Conservation (phyloP, 2,888 invertebrate genomes). For the Dorcus parallelipipedus region DNA sequence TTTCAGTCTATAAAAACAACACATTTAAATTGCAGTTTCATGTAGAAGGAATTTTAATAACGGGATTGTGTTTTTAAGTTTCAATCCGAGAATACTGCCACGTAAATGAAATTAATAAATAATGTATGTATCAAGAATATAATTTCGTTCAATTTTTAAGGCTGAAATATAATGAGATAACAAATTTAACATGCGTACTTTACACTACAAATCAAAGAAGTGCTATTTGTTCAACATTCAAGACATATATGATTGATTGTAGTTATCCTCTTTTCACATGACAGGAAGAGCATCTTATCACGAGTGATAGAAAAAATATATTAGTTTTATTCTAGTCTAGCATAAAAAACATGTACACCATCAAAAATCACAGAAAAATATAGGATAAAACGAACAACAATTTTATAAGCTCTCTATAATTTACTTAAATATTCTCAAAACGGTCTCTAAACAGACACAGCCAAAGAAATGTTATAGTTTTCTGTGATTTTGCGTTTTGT, state of each 20-base stretch:
- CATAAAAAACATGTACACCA: conserved; percentile 10
- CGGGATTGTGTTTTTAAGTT: too few relatives aligned
- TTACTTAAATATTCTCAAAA: not conserved
- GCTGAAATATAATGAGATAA: too few relatives aligned
- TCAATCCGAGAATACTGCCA: too few relatives aligned
- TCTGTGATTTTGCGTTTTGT: conserved; percentile 14
- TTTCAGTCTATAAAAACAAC: too few relatives aligned
- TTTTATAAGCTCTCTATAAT: not conserved
- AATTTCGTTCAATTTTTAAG: too few relatives aligned
- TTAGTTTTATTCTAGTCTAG: conserved; percentile 24
- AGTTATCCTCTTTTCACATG: conserved; percentile 35
- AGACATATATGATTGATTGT: conserved; percentile 36
- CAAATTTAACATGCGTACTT: too few relatives aligned
- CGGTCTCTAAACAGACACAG: conserved; percentile 19
- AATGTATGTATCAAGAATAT: too few relatives aligned
- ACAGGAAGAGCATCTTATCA: conserved; percentile 47
- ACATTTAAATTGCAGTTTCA: too few relatives aligned
- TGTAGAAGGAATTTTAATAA: too few relatives aligned
- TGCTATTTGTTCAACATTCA: not conserved
- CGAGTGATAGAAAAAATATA: conserved; percentile 49
- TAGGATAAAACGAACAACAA: conserved; percentile 15
- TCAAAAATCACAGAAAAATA: conserved; percentile 1
- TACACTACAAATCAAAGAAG: too few relatives aligned
- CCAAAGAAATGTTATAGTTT: conserved; percentile 13
- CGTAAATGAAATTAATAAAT: too few relatives aligned